A percentile compares a stretch with the other conserved stretches of the same genome.
phyloP scores from a whole-genome alignment of 2,797 vertebrate genomes.

The Poecilia wingei region DNA sequence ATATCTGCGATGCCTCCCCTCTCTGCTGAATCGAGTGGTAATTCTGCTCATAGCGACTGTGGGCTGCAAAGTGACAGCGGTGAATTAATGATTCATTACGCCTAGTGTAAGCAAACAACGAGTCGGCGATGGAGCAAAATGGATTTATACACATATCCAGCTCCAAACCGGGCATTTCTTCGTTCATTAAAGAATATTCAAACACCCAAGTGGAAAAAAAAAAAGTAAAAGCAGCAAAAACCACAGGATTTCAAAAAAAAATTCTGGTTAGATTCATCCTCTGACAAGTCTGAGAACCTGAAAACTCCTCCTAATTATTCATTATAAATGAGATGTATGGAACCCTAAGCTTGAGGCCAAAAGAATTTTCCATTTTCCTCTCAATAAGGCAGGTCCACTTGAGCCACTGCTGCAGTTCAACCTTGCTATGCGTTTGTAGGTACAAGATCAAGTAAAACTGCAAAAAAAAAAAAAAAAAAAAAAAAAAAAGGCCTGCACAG shows the following conservation, averaged over 20 bases:
- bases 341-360: slow-evolving; percentile 45
- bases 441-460: slow-evolving; percentile 12
- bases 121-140: slow-evolving; percentile 68
- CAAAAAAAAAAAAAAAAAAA: not conserved
- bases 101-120: slow-evolving; percentile 75
- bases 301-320: slow-evolving; percentile 48
- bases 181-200: slow-evolving; percentile 49
- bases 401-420: slow-evolving; percentile 27
- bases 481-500: slow-evolving; percentile 2
- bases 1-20: slow-evolving; percentile 50
- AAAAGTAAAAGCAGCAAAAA: slow-evolving; percentile 35
- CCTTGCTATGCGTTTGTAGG: slow-evolving; percentile 38
- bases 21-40: slow-evolving; percentile 62
- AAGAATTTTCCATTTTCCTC: slow-evolving; percentile 62
- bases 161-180: slow-evolving; percentile 68
- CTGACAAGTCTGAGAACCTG: slow-evolving; percentile 41
- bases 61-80: slow-evolving; percentile 68
- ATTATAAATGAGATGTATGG: slow-evolving; percentile 55
- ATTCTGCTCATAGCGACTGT: slow-evolving; percentile 67
- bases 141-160: slow-evolving; percentile 63
- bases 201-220: slow-evolving; percentile 18
- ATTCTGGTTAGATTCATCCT: slow-evolving; percentile 35
- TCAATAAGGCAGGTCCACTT: slow-evolving; percentile 38
- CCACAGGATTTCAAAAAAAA: slow-evolving; percentile 10
- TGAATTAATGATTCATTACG: slow-evolving; percentile 82